Evolutionary conservation across 1,140 invertebrate genomes (phyloP).

Genomic region (Cotesia typhae): DNA sequence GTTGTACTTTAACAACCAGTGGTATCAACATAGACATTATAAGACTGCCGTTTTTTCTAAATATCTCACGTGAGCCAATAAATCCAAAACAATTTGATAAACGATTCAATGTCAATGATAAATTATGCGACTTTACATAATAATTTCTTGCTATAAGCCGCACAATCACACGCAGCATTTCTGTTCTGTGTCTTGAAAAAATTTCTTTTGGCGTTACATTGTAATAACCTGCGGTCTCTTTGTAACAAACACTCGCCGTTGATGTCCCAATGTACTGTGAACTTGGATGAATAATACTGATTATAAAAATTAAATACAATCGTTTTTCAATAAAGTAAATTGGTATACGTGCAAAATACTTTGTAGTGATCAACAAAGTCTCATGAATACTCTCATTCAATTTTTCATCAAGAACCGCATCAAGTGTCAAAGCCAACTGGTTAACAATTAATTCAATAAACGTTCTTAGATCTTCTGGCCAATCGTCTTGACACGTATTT

Average conservation of each 20-base stretch:
- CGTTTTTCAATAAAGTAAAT: slow-evolving; percentile 67
- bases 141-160: slow-evolving; percentile 70
- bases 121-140: slow-evolving; percentile 61
- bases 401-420: slow-evolving; percentile 62
- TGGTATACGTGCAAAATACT: slow-evolving; percentile 70
- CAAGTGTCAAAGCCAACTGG: slow-evolving; percentile 62
- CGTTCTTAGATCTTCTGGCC: slow-evolving; percentile 59
- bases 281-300: slow-evolving; percentile 69
- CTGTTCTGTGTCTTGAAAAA: slow-evolving; percentile 74
- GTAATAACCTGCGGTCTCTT: slow-evolving; percentile 69
- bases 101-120: slow-evolving; percentile 64
- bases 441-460: slow-evolving; percentile 67
- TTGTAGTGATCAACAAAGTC: slow-evolving; percentile 66
- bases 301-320: slow-evolving; percentile 55
- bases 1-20: slow-evolving; percentile 62
- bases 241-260: slow-evolving; percentile 69
- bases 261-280: slow-evolving; percentile 65
- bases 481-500: slow-evolving; percentile 42
- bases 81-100: slow-evolving; percentile 70
- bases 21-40: slow-evolving; percentile 71
- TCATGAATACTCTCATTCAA: slow-evolving; percentile 67
- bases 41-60: slow-evolving; percentile 69
- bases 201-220: slow-evolving; percentile 69
- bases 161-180: slow-evolving; percentile 70
- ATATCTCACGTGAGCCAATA: slow-evolving; percentile 68